Conservation (phyloP, 2,113 vertebrate genomes). For the Aspidoscelis tigris region DNA sequence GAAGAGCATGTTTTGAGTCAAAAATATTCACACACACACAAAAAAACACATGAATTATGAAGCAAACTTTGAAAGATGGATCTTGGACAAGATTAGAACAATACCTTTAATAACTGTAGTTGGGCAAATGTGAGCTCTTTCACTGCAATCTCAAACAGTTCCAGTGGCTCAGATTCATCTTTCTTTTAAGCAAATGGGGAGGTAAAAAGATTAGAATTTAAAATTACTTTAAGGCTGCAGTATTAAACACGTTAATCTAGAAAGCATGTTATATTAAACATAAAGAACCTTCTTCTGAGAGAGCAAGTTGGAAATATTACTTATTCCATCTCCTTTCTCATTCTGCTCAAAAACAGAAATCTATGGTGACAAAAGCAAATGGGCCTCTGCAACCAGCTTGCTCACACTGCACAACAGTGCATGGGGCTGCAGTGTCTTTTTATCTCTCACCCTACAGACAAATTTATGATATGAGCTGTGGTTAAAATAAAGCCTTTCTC, state of each 20-base stretch:
- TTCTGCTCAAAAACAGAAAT: neutral
- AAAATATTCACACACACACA: neutral
- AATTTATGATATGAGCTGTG: neutral
- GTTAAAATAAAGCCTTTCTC: neutral
- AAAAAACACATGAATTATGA: neutral
- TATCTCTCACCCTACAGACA: neutral
- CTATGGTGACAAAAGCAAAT: neutral
- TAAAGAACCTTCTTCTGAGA: neutral
- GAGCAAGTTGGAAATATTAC: neutral
- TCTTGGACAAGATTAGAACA: neutral
- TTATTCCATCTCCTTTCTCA: neutral
- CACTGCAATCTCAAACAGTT: conserved; percentile 95
- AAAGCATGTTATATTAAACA: neutral
- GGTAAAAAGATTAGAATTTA: neutral
- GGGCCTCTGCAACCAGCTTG: neutral
- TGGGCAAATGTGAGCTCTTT: conserved; percentile 96
- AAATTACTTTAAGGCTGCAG: conserved; percentile 3
- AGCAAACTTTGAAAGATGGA: conserved; percentile 10
- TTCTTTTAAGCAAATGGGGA: conserved; percentile 78
- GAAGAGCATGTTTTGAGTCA: neutral
- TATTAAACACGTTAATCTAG: neutral
- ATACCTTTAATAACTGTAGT: conserved; percentile 95
- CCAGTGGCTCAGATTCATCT: conserved; percentile 84
- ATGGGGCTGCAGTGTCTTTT: neutral
- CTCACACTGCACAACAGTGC: neutral